Percentiles rank a stretch among this genome's conserved stretches.
These are phyloP conservation scores for Coreoperca whiteheadi DNA, from an alignment of 2,113 vertebrate species.

Conservation along the genomic window DNA sequence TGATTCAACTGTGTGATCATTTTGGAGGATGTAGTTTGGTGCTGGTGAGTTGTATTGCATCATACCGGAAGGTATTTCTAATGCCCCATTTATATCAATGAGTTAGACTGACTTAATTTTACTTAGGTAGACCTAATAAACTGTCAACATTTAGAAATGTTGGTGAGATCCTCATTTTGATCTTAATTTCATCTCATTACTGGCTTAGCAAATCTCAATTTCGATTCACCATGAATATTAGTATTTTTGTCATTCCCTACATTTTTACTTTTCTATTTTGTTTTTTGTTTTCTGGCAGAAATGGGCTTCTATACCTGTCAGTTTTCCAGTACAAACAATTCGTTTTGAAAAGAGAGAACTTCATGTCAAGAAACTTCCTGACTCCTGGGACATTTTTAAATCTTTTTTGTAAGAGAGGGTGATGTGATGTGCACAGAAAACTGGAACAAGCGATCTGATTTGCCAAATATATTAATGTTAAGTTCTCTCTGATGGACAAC, in stretches of 20 bases:
- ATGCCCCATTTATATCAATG: too few species aligned
- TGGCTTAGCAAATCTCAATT: background rate
- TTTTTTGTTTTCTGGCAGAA: background rate
- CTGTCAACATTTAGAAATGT: background rate
- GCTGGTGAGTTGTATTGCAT: too few species aligned
- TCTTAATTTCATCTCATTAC: background rate
- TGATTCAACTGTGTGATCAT: too few species aligned
- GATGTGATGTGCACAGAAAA: background rate
- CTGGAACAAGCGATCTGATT: background rate
- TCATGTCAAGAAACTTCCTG: background rate
- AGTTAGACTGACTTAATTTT: background rate
- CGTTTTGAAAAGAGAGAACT: background rate
- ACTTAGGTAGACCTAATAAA: background rate
- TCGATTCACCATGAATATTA: background rate
- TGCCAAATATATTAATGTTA: background rate
- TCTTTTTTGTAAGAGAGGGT: too few species aligned
- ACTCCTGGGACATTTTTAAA: background rate
- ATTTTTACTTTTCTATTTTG: background rate
- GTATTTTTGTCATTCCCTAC: background rate
- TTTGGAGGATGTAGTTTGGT: too few species aligned
- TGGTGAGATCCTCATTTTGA: background rate
- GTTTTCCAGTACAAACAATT: background rate
- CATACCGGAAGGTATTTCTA: too few species aligned
- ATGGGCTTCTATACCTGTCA: background rate
- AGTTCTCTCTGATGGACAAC: background rate